Percentiles rank a stretch among this genome's conserved stretches.
phyloP scores from a whole-genome alignment of 2,888 invertebrate species.

The Tipula confusa region DNA sequence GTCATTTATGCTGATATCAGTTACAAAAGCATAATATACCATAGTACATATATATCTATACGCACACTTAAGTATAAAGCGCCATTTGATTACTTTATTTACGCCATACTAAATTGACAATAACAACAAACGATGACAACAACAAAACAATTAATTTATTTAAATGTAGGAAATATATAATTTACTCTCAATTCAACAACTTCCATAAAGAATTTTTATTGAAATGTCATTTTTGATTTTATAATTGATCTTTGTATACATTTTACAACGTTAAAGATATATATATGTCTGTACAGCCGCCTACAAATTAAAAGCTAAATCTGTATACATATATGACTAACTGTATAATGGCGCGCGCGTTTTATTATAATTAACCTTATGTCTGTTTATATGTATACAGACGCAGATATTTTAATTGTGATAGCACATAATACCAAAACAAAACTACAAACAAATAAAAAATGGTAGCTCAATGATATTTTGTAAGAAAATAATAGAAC shows the following conservation, averaged over 20 bases:
- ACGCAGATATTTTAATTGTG: slow-evolving; percentile 1
- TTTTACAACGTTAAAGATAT: neutral
- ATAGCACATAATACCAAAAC: no score
- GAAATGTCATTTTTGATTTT: slow-evolving; percentile 25
- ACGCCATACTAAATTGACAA: neutral
- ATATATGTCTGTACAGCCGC: neutral
- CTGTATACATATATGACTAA: neutral
- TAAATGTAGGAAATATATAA: slow-evolving; percentile 10
- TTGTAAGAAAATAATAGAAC: neutral
- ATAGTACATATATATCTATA: neutral
- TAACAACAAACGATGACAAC: neutral
- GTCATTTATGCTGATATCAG: neutral
- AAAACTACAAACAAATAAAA: neutral
- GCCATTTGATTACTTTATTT: slow-evolving; percentile 12
- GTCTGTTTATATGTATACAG: neutral
- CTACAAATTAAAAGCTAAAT: neutral
- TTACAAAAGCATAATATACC: neutral
- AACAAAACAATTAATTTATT: neutral
- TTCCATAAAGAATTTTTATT: neutral
- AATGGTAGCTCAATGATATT: neutral
- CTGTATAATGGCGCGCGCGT: neutral
- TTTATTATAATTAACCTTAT: neutral
- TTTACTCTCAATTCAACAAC: slow-evolving; percentile 1
- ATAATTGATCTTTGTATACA: neutral
- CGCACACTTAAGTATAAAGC: neutral